phyloP scores from a whole-genome alignment of 23 tunicate species.

The Phallusia fumigata region DNA sequence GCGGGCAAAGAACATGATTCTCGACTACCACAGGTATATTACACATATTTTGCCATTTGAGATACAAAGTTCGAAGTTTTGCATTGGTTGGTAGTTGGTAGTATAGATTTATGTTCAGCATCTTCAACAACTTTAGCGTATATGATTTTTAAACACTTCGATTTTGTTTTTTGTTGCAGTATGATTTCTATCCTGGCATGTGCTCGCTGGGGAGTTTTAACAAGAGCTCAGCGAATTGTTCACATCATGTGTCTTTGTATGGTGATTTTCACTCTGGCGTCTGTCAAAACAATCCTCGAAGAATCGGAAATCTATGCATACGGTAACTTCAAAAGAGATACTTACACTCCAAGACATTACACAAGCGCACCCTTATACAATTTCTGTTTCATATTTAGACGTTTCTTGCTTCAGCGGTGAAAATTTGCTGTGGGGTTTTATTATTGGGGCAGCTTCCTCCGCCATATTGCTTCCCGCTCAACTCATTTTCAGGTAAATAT shows the following conservation, averaged over 20 bases:
- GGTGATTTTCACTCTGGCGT: constrained; percentile 36
- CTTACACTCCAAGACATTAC: background rate
- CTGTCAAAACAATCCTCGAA: constrained; percentile 19
- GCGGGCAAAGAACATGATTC: constrained; percentile 29
- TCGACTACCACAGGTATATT: constrained; percentile 58
- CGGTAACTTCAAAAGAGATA: constrained; percentile 9
- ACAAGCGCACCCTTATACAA: background rate
- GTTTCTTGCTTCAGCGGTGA: constrained; percentile 29
- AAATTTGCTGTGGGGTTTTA: constrained; percentile 41
- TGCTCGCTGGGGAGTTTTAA: constrained; percentile 60
- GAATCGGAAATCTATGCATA: constrained; percentile 26
- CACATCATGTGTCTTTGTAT: constrained; percentile 43
- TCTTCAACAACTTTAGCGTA: too few relatives aligned
- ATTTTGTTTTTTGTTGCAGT: constrained; percentile 25
- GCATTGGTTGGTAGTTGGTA: background rate
- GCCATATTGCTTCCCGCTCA: constrained; percentile 63
- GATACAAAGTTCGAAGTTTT: too few relatives aligned
- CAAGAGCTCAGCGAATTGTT: constrained; percentile 52
- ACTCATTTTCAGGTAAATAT: constrained; percentile 60
- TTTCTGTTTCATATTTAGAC: background rate
- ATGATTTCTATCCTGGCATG: constrained; percentile 53
- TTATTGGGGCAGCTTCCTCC: constrained; percentile 48
- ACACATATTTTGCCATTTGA: too few relatives aligned
- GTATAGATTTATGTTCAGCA: too few relatives aligned
- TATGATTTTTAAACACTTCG: background rate